These are phyloP conservation scores for Tenebrosternarchus preto DNA, from an alignment of 2,113 vertebrate genomes.

Conservation along the genomic window DNA sequence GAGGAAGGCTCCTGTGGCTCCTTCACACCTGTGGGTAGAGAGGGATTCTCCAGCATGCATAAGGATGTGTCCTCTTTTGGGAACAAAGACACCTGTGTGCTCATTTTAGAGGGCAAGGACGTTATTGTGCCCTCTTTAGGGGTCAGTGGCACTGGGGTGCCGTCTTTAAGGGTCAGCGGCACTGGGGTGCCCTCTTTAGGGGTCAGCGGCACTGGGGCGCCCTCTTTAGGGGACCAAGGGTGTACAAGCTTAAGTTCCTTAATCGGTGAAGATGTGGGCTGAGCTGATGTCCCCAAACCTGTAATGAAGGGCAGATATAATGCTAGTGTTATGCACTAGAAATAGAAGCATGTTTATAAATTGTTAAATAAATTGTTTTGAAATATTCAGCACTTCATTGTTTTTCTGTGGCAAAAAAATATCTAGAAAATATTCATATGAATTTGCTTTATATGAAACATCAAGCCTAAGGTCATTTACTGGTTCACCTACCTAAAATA, in stretches of 20 bases:
- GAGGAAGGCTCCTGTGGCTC: constrained; percentile 51
- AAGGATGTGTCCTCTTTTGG: constrained; percentile 3
- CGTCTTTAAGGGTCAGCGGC: constrained; percentile 22
- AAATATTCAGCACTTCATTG: background rate
- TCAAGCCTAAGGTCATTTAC: background rate
- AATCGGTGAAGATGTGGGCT: background rate
- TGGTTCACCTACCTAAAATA: background rate
- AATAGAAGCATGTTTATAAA: background rate
- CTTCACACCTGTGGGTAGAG: constrained; percentile 32
- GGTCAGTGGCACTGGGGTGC: background rate
- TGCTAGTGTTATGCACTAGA: background rate
- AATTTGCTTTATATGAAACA: constrained; percentile 1
- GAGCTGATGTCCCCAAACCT: constrained; percentile 35
- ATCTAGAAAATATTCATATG: background rate
- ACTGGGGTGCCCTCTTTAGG: background rate
- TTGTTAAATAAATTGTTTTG: background rate
- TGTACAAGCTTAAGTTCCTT: constrained; percentile 14
- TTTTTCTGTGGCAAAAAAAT: too few relatives aligned
- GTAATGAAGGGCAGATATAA: background rate
- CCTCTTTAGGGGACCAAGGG: constrained; percentile 18
- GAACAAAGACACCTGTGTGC: too few relatives aligned
- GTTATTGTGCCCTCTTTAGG: background rate
- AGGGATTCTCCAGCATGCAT: constrained; percentile 12
- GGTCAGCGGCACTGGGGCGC: background rate
- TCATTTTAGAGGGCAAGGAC: too few relatives aligned